These are phyloP conservation scores for Mus musculus DNA, from an alignment of 2,113 vertebrate genomes.

Conservation along the genomic window DNA sequence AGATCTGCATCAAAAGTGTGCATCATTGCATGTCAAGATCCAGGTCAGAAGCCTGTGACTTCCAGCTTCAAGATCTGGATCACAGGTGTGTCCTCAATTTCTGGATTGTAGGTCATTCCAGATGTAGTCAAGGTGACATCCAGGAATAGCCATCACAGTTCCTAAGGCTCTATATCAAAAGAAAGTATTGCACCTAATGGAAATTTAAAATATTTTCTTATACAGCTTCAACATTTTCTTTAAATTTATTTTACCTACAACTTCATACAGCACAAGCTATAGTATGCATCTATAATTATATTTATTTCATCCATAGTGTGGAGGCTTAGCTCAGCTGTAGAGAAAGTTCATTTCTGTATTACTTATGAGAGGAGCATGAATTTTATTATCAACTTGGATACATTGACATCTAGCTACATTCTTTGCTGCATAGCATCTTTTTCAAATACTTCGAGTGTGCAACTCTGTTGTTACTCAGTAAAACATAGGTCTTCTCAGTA, in stretches of 20 bases:
- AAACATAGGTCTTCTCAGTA: neutral
- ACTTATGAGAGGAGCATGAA: too few relatives aligned
- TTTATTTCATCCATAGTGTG: neutral
- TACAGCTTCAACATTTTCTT: neutral
- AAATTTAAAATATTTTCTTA: slow-evolving; percentile 36
- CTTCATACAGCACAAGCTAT: neutral
- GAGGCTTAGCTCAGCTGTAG: neutral
- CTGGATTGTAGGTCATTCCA: too few relatives aligned
- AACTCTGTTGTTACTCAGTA: neutral
- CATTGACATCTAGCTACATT: neutral
- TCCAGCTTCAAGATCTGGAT: too few relatives aligned
- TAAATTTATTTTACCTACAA: slow-evolving; percentile 9
- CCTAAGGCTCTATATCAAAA: neutral
- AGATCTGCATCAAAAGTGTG: too few relatives aligned
- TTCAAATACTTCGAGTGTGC: neutral
- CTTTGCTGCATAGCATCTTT: neutral
- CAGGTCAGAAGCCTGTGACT: too few relatives aligned
- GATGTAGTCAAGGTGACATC: too few relatives aligned
- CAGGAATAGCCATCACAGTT: neutral
- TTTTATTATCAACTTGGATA: neutral
- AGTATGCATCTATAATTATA: neutral
- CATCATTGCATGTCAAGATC: too few relatives aligned
- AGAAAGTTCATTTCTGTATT: neutral
- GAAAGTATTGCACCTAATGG: neutral
- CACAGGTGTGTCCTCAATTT: too few relatives aligned